Percentiles rank a stretch among this genome's conserved stretches.
These are phyloP conservation scores for Leptosomus discolor DNA, from an alignment of 2,113 vertebrate genomes.

Conservation along the genomic window DNA sequence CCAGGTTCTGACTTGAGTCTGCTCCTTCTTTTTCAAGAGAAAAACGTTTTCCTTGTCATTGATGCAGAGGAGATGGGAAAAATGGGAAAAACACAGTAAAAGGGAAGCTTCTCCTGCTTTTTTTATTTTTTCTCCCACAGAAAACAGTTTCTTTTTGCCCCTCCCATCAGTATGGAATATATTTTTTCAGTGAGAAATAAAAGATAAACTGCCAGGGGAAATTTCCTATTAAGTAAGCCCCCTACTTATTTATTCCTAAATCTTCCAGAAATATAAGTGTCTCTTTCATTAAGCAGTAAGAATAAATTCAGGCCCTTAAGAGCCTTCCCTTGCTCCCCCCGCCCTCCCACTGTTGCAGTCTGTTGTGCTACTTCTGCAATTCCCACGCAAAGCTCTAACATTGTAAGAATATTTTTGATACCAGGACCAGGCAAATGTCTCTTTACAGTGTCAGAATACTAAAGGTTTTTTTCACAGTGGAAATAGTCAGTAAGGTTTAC, in stretches of 20 bases:
- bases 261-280: not conserved
- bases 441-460: not conserved
- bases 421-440: not conserved
- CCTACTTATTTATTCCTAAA: not conserved
- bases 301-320: not conserved
- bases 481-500: not conserved
- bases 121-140: not conserved
- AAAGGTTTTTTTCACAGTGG: not conserved
- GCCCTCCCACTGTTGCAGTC: rapidly evolving
- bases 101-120: not conserved
- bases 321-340: not conserved
- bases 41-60: not conserved
- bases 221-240: not conserved
- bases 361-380: not conserved
- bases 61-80: not conserved
- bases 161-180: not conserved
- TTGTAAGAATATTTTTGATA: not conserved
- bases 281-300: not conserved
- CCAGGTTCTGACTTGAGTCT: not conserved
- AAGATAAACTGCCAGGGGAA: not conserved
- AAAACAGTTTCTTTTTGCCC: not conserved
- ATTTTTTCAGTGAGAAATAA: not conserved
- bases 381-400: not conserved
- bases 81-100: not conserved
- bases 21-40: not conserved